These are phyloP conservation scores for Listronotus bonariensis DNA, from an alignment of 1,140 invertebrate species.

Conservation along the genomic window DNA sequence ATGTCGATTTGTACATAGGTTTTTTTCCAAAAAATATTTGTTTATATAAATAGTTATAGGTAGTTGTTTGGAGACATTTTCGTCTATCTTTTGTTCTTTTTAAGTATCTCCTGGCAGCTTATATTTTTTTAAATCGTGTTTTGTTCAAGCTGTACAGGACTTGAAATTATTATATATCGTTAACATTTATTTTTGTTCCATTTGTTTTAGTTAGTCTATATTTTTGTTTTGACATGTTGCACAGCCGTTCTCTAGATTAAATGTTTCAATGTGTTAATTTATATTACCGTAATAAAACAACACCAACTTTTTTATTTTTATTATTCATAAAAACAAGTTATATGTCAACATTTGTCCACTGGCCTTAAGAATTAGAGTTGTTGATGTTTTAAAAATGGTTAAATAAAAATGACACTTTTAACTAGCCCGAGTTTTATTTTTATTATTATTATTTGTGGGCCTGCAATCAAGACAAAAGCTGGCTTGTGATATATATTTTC, in stretches of 20 bases:
- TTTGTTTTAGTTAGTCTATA: conserved; percentile 12
- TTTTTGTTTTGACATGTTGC: conserved; percentile 14
- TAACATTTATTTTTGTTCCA: conserved; percentile 15
- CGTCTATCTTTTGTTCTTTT: neutral
- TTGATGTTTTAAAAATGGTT: neutral
- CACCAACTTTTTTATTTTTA: too few relatives aligned
- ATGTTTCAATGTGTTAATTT: neutral
- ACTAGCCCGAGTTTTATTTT: conserved; percentile 10
- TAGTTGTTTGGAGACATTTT: conserved; percentile 3
- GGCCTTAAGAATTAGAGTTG: neutral
- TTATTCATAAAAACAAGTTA: neutral
- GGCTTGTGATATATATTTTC: conserved; percentile 30
- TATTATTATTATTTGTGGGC: conserved; percentile 4
- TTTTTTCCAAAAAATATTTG: conserved; percentile 4
- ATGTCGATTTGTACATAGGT: conserved; percentile 8
- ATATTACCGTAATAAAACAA: too few relatives aligned
- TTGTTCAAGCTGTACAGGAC: conserved; percentile 3
- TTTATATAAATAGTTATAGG: conserved; percentile 10
- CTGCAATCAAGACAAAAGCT: conserved; percentile 11
- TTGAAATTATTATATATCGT: conserved; percentile 3
- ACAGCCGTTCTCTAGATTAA: conserved; percentile 2
- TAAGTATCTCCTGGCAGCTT: neutral
- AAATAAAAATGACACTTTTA: conserved; percentile 1
- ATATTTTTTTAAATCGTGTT: conserved; percentile 1
- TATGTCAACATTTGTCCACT: conserved; percentile 1